Evolutionary conservation across 1,140 invertebrate species (phyloP), one percentile per base, ranked within the genome.

Genomic region (Leptopilina boulardi): DNA sequence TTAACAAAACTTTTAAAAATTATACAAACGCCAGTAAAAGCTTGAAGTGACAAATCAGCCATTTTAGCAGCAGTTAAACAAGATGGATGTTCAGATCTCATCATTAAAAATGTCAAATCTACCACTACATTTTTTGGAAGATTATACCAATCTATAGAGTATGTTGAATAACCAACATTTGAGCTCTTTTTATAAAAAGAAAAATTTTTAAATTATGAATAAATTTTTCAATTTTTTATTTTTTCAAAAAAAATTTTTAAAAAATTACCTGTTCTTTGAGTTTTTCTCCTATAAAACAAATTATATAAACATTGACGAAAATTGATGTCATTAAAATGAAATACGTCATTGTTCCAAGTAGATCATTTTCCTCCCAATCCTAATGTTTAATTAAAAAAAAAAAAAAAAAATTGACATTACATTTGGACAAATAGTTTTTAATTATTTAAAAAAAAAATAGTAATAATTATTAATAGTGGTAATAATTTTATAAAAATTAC

Each of bases 291-390:
- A 88, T 75, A 34, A 71, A 78, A 78, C 77, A 86, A 44, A 89
- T 76, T 42, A 89, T 88, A 42, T 83, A 88, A 21, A 88, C 85
- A 23, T 88, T 87, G 0, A 87, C 83, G 73, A 85, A 85, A 26
- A 86, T 88, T 1, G 87, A 87, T 0, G 77, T 87, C 86, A 88
- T 87, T 30, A 88, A 18, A 23, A 89, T 70, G 0, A 78, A 81
- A 77, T 90, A 88, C 0, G 88, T 89, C 26, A 77, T 30, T 47
- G 83, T 85, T 30, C 82, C 83, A 4, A 89, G 75, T 19, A 82
- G 75, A 38, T 87, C 77, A 13, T 79, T 75, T 0, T 89, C 85
- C 59, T 86, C 86, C 83, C 83, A 87, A 77, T 90, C 88, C 89
- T 89, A 70, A 34, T 70, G 44, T 38, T 11, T 34, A 54, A 38